phyloP scores from a whole-genome alignment of 2,113 vertebrate species.

The Coptodon rendalli region DNA sequence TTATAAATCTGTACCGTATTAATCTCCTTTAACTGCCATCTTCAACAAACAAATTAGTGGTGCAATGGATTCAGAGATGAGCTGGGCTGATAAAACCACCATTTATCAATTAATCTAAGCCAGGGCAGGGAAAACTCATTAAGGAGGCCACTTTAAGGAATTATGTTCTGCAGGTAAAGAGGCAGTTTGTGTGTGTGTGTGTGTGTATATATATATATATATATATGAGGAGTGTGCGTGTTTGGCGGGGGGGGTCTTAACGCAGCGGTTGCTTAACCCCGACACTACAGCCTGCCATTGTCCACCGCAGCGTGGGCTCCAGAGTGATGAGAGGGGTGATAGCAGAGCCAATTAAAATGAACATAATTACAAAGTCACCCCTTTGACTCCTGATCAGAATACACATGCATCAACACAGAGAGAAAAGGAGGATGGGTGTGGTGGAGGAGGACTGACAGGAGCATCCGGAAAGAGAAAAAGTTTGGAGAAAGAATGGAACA shows the following conservation, averaged over 20 bases:
- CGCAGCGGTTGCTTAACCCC: conserved; percentile 24
- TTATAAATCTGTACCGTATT: conserved; percentile 64
- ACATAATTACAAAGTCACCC: conserved; percentile 81
- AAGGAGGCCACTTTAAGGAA: conserved; percentile 60
- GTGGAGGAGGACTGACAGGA: neutral
- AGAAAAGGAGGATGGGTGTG: neutral
- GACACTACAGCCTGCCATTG: conserved; percentile 57
- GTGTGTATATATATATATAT: neutral
- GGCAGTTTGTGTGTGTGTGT: neutral
- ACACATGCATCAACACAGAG: conserved; percentile 43
- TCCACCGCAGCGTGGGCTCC: conserved; percentile 59
- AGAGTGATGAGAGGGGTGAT: conserved; percentile 71
- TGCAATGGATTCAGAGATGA: conserved; percentile 70
- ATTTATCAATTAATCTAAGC: conserved; percentile 75
- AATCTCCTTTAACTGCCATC: conserved; percentile 72
- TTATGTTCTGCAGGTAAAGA: conserved; percentile 58
- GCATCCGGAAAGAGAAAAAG: neutral
- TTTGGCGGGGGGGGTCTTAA: neutral
- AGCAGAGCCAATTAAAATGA: conserved; percentile 79
- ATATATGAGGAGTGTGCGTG: neutral
- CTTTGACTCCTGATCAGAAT: conserved; percentile 74
- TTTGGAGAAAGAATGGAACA: neutral
- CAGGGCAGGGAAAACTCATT: conserved; percentile 70
- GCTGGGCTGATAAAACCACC: conserved; percentile 45
- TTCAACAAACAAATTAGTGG: conserved; percentile 76